A percentile compares a stretch with the other conserved stretches of the same genome.
Evolutionary conservation across 2,888 invertebrate genomes (phyloP).

Genomic region (Tuta absoluta): DNA sequence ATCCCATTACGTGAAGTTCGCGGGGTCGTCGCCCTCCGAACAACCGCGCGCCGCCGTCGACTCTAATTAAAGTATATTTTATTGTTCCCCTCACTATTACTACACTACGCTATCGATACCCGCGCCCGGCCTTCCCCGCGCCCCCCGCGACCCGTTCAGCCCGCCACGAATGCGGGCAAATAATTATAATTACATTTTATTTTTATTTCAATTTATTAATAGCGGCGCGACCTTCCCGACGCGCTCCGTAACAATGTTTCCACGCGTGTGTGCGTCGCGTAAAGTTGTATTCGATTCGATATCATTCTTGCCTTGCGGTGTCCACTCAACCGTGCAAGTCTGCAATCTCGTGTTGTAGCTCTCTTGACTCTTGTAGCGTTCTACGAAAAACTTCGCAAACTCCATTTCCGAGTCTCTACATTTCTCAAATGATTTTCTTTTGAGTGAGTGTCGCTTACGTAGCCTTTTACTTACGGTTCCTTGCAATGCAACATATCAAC

Average conservation of each 20-base stretch:
- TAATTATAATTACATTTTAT: slow-evolving; percentile 77
- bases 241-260: slow-evolving; percentile 48
- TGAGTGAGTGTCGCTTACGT: background rate
- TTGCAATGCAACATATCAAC: slow-evolving; percentile 17
- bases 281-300: slow-evolving; percentile 1
- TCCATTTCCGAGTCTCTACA: background rate
- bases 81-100: slow-evolving; percentile 73
- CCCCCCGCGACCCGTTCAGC: slow-evolving; percentile 50
- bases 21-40: slow-evolving; percentile 51
- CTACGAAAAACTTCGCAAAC: background rate
- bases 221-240: slow-evolving; percentile 52
- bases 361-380: background rate
- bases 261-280: slow-evolving; percentile 20
- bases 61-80: slow-evolving; percentile 79
- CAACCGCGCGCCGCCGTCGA: slow-evolving; percentile 44
- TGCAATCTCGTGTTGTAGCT: background rate
- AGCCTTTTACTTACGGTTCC: slow-evolving; percentile 9
- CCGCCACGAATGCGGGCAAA: slow-evolving; percentile 76
- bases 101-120: slow-evolving; percentile 55
- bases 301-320: background rate
- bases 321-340: background rate
- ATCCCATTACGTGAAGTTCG: slow-evolving; percentile 43
- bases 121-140: slow-evolving; percentile 47
- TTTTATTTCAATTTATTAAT: slow-evolving; percentile 69
- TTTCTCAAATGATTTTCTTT: background rate